phyloP scores from a whole-genome alignment of 2,888 invertebrate genomes.

The Eristalis tenax region DNA sequence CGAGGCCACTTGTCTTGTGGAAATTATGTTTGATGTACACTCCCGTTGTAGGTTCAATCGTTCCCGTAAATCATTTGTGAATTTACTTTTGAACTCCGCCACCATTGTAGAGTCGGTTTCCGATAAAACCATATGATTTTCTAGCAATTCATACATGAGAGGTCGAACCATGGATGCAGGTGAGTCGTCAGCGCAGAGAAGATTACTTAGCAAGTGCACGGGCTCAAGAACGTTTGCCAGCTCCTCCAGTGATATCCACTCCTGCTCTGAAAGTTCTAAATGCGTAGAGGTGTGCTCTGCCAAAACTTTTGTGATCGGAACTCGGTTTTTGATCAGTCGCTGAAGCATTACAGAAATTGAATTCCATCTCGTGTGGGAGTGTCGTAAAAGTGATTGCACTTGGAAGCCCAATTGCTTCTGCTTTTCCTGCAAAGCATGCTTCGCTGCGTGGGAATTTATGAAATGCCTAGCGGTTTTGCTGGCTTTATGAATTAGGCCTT shows the following conservation, averaged over 20 bases:
- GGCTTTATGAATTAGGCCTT: conserved; percentile 15
- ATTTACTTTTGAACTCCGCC: conserved; percentile 8
- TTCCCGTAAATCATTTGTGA: conserved; percentile 6
- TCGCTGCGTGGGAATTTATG: conserved; percentile 24
- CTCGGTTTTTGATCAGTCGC: conserved; percentile 19
- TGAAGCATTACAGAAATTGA: conserved; percentile 26
- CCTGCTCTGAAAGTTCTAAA: conserved; percentile 13
- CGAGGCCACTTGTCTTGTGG: conserved; percentile 25
- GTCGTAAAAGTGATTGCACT: neutral
- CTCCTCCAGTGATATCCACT: conserved; percentile 25
- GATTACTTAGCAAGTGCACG: conserved; percentile 5
- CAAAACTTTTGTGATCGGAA: conserved; percentile 1
- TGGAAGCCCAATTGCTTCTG: conserved; percentile 26
- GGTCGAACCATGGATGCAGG: conserved; percentile 9
- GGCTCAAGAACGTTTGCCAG: conserved; percentile 9
- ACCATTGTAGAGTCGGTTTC: conserved; percentile 19
- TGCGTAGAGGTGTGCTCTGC: conserved; percentile 11
- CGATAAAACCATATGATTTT: conserved; percentile 4
- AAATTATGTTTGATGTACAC: neutral
- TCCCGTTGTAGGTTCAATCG: conserved; percentile 12
- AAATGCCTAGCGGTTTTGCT: conserved; percentile 17
- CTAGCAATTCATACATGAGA: conserved; percentile 5
- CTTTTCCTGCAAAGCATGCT: conserved; percentile 10
- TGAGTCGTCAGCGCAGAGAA: conserved; percentile 12
- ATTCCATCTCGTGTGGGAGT: conserved; percentile 20